phyloP scores from a whole-genome alignment of 2,113 vertebrate genomes.

The Perognathus longimembris region DNA sequence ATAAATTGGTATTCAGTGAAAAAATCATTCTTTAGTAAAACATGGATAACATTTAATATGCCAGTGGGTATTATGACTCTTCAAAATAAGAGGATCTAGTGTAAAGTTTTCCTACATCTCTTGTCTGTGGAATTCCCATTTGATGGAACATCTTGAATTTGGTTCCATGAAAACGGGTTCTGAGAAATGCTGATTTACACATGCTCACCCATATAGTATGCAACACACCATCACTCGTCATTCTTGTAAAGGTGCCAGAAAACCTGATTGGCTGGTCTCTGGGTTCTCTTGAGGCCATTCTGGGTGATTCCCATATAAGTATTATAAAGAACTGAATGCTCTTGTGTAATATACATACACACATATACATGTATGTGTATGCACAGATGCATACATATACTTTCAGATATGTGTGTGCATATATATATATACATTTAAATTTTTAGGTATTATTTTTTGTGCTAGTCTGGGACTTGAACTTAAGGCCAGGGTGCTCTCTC shows the following conservation, averaged over 20 bases:
- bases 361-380: too few relatives aligned
- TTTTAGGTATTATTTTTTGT: too few relatives aligned
- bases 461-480: too few relatives aligned
- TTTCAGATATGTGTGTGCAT: too few relatives aligned
- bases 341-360: too few relatives aligned
- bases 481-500: too few relatives aligned
- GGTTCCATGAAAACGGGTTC: not conserved
- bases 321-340: not conserved
- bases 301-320: not conserved
- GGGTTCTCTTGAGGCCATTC: not conserved
- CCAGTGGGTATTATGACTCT: not conserved
- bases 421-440: too few relatives aligned
- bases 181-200: not conserved
- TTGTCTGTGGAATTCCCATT: not conserved
- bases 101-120: not conserved
- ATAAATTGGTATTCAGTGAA: slow-evolving; percentile 4
- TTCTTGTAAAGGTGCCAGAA: not conserved
- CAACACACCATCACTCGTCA: not conserved
- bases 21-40: not conserved
- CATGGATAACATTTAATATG: slow-evolving; percentile 5
- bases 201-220: not conserved
- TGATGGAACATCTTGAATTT: not conserved
- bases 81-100: not conserved
- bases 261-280: not conserved
- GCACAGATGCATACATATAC: too few relatives aligned